These are phyloP conservation scores for Chloropsis hardwickii DNA, from an alignment of 2,113 vertebrate genomes.

Conservation along the genomic window DNA sequence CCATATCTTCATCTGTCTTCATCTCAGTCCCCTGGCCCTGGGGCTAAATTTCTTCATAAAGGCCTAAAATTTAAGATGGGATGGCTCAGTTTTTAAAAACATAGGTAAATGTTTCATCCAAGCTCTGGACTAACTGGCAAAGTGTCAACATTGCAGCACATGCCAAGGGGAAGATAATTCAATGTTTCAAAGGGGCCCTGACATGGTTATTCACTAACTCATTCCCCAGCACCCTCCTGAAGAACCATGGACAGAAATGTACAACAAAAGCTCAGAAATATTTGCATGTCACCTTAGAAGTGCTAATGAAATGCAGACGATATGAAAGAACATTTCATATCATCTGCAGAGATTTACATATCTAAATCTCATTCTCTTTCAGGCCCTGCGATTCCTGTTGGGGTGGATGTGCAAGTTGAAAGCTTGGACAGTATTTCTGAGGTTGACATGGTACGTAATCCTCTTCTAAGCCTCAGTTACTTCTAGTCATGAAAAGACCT, in stretches of 20 bases:
- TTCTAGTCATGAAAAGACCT: neutral
- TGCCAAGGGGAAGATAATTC: neutral
- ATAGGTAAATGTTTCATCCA: neutral
- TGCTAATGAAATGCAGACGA: neutral
- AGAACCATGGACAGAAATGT: neutral
- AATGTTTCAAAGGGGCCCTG: neutral
- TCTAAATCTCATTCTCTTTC: constrained; percentile 42
- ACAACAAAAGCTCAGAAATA: neutral
- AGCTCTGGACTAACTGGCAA: neutral
- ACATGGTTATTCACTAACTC: neutral
- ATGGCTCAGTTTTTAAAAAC: neutral
- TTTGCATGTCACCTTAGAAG: neutral
- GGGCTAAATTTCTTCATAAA: neutral
- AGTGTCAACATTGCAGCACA: neutral
- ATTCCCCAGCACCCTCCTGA: neutral
- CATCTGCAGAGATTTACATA: neutral
- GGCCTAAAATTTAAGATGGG: neutral
- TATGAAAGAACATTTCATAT: neutral
- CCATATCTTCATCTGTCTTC: neutral
- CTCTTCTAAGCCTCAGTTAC: neutral
- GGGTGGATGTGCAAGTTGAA: constrained; percentile 94
- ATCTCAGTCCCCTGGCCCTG: neutral
- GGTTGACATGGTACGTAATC: constrained; percentile 88
- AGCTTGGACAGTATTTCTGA: constrained; percentile 97
- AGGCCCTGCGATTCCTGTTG: constrained; percentile 95